These are phyloP conservation scores for Melanophora roralis DNA, from an alignment of 2,888 invertebrate genomes.

Conservation along the genomic window DNA sequence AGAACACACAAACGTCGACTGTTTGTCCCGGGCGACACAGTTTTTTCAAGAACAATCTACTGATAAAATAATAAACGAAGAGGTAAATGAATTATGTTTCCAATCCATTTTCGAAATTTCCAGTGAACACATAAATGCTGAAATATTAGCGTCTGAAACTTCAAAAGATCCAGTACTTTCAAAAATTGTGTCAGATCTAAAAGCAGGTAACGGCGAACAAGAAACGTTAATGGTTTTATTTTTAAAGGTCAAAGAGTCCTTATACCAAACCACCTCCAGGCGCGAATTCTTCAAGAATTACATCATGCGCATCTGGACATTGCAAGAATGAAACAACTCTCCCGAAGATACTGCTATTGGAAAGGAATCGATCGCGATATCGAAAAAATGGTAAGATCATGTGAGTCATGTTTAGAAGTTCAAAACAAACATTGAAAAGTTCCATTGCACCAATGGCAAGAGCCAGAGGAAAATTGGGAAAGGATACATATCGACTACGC, in stretches of 20 bases:
- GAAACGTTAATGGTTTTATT: no score
- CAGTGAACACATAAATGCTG: constrained; percentile 13
- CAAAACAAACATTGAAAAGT: not conserved
- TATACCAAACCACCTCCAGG: constrained; percentile 52
- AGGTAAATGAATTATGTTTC: constrained; percentile 26
- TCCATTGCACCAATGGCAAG: not conserved
- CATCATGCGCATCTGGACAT: constrained; percentile 62
- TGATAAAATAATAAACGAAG: constrained; percentile 27
- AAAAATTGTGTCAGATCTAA: not conserved
- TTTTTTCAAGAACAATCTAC: constrained; percentile 2
- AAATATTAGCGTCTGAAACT: constrained; percentile 25
- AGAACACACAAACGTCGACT: constrained; percentile 36
- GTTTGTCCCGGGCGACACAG: constrained; percentile 40
- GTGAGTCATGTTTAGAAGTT: not conserved
- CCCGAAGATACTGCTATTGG: no score
- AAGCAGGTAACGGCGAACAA: not conserved
- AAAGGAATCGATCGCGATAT: not conserved
- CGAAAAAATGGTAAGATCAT: not conserved
- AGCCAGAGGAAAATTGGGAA: not conserved
- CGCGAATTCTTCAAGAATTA: constrained; percentile 56
- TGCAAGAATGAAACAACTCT: not conserved
- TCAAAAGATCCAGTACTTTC: not conserved
- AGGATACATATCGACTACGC: not conserved
- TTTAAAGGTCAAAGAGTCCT: constrained; percentile 61
- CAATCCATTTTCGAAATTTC: constrained; percentile 21